Evolutionary conservation across 2,888 invertebrate species (phyloP).

Genomic region (Branchipolynoe longqiensis): DNA sequence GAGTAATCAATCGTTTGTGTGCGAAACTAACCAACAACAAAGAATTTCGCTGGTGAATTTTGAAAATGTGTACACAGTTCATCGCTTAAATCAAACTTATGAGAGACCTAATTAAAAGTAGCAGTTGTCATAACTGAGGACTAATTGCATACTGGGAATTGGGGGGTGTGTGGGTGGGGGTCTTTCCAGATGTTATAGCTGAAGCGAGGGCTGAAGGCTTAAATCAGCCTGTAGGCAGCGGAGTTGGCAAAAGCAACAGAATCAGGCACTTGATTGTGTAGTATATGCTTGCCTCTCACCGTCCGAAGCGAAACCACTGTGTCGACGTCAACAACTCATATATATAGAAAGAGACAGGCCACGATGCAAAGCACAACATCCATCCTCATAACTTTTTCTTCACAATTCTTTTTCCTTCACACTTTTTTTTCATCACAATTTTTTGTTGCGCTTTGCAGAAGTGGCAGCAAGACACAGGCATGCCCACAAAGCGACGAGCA

Average conservation of each 20-base stretch:
- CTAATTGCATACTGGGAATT: too few relatives aligned
- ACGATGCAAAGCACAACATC: conserved; percentile 50
- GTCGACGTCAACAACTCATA: conserved; percentile 18
- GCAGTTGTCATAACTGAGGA: too few relatives aligned
- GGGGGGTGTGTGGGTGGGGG: too few relatives aligned
- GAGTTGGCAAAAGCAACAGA: conserved; percentile 3
- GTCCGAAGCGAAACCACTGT: conserved; percentile 13
- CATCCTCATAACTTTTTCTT: too few relatives aligned
- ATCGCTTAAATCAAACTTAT: not conserved
- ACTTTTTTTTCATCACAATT: not conserved
- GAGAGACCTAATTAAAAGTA: too few relatives aligned
- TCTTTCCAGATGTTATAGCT: conserved; percentile 14
- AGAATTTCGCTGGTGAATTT: not conserved
- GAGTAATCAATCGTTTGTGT: not conserved
- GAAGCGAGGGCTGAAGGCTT: conserved; percentile 34
- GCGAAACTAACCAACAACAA: conserved; percentile 4
- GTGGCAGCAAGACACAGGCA: conserved; percentile 51
- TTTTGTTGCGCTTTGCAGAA: conserved; percentile 7
- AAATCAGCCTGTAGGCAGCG: conserved; percentile 11
- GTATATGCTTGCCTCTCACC: not conserved
- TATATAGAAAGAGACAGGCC: conserved; percentile 52
- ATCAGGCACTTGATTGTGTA: conserved; percentile 10
- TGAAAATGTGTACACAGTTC: conserved; percentile 26
- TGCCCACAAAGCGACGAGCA: conserved; percentile 18
- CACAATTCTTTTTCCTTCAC: not conserved